These are phyloP conservation scores for Trilocha varians DNA, from an alignment of 2,888 invertebrate genomes.

Conservation along the genomic window DNA sequence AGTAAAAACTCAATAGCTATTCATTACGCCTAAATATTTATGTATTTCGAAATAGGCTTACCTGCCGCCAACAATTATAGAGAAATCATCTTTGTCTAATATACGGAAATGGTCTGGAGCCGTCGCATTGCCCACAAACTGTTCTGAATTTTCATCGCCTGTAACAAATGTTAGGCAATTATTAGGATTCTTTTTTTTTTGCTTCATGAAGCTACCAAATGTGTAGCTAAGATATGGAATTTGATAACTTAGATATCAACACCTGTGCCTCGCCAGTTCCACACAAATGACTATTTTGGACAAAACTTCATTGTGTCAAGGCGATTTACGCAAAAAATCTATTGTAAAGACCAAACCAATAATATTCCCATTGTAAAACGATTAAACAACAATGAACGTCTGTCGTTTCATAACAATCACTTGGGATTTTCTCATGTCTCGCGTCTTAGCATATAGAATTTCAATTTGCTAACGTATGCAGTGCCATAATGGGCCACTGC, in stretches of 20 bases:
- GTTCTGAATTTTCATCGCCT: constrained; percentile 82
- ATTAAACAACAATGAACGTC: constrained; percentile 54
- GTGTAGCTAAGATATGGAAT: too few relatives aligned
- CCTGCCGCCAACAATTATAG: constrained; percentile 92
- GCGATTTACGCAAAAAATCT: constrained; percentile 8
- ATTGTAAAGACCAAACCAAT: constrained; percentile 36
- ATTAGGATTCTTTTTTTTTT: too few relatives aligned
- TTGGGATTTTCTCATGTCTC: constrained; percentile 56
- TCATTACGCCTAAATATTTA: too few relatives aligned
- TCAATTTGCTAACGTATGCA: too few relatives aligned
- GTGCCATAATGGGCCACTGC: too few relatives aligned
- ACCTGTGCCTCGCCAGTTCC: too few relatives aligned
- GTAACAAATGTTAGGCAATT: constrained; percentile 56
- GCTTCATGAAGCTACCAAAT: too few relatives aligned
- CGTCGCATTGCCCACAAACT: constrained; percentile 85
- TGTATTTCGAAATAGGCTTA: constrained; percentile 44
- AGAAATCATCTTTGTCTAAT: constrained; percentile 88
- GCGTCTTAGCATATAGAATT: too few relatives aligned
- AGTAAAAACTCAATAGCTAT: too few relatives aligned
- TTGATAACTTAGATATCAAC: too few relatives aligned
- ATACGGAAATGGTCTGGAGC: constrained; percentile 91
- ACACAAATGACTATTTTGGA: neutral
- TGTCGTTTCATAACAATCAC: constrained; percentile 55
- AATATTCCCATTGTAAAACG: constrained; percentile 47
- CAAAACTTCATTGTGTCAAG: neutral